phyloP scores from a whole-genome alignment of 1,140 invertebrate species.

The Orussus abietinus region DNA sequence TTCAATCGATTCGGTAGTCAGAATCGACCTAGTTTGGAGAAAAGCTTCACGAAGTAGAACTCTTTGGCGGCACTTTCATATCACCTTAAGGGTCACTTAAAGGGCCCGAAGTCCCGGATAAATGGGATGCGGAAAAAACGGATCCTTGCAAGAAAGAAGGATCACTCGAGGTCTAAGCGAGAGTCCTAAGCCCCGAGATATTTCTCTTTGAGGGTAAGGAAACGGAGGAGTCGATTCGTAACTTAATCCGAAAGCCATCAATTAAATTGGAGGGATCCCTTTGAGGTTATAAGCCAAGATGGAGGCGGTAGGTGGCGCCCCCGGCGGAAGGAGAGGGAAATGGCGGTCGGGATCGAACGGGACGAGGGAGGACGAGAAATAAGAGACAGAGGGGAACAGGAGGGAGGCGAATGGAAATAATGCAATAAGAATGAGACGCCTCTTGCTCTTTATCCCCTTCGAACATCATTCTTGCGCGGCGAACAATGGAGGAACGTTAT shows the following conservation, averaged over 20 bases:
- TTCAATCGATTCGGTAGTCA: too few species aligned
- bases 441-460: constrained; percentile 3
- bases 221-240: constrained; percentile 8
- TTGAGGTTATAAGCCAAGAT: constrained; percentile 1
- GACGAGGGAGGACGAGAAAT: constrained; percentile 3
- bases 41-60: too few species aligned
- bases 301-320: neutral
- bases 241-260: constrained; percentile 14
- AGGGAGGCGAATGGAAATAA: constrained; percentile 4
- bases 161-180: too few species aligned
- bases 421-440: constrained; percentile 5
- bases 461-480: too few species aligned
- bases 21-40: too few species aligned
- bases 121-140: too few species aligned
- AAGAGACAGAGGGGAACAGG: constrained; percentile 5
- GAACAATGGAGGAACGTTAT: too few species aligned
- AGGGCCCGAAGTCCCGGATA: too few species aligned
- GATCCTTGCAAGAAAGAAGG: too few species aligned
- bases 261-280: constrained; percentile 9
- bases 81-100: too few species aligned
- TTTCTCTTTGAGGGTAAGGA: neutral
- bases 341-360: neutral
- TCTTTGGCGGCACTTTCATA: too few species aligned
- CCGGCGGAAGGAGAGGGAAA: neutral
- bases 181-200: too few species aligned